phyloP scores from a whole-genome alignment of 2,888 invertebrate species.

The Lasioglossum pauxillum region DNA sequence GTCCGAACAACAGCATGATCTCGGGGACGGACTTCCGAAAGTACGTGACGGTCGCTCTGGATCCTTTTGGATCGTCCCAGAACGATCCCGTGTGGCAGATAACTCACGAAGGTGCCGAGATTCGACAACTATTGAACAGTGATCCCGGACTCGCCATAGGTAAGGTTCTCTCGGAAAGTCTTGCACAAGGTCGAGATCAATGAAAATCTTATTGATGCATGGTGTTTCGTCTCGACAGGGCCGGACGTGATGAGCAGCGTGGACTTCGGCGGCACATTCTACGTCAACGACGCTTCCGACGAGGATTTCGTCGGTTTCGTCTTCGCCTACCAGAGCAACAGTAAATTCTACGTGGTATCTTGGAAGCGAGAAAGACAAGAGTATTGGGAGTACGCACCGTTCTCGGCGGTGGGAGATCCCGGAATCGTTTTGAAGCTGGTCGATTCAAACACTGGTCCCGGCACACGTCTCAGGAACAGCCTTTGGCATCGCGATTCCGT shows the following conservation, averaged over 20 bases:
- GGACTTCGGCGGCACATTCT: slow-evolving; percentile 98
- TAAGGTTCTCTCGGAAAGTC: slow-evolving; percentile 65
- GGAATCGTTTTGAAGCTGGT: slow-evolving; percentile 97
- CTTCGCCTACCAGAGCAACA: slow-evolving; percentile 96
- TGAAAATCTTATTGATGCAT: no score
- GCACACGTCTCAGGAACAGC: slow-evolving; percentile 94
- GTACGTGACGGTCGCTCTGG: slow-evolving; percentile 95
- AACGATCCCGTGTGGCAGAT: slow-evolving; percentile 98
- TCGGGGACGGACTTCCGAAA: slow-evolving; percentile 96
- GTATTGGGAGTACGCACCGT: slow-evolving; percentile 96
- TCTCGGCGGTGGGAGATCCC: slow-evolving; percentile 96
- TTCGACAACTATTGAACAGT: slow-evolving; percentile 96
- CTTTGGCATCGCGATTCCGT: slow-evolving; percentile 98
- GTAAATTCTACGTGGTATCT: slow-evolving; percentile 97
- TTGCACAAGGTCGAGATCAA: neutral
- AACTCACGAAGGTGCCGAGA: slow-evolving; percentile 95
- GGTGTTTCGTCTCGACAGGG: slow-evolving; percentile 81
- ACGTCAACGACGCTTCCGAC: slow-evolving; percentile 93
- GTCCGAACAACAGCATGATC: slow-evolving; percentile 97
- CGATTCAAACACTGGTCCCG: slow-evolving; percentile 96
- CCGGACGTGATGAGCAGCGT: slow-evolving; percentile 95
- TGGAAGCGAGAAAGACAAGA: slow-evolving; percentile 98
- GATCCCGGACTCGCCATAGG: slow-evolving; percentile 98
- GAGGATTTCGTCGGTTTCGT: slow-evolving; percentile 99
- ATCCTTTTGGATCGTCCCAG: slow-evolving; percentile 97